phyloP scores from a whole-genome alignment of 2,797 vertebrate genomes.

The Schizopygopsis malacanthus region DNA sequence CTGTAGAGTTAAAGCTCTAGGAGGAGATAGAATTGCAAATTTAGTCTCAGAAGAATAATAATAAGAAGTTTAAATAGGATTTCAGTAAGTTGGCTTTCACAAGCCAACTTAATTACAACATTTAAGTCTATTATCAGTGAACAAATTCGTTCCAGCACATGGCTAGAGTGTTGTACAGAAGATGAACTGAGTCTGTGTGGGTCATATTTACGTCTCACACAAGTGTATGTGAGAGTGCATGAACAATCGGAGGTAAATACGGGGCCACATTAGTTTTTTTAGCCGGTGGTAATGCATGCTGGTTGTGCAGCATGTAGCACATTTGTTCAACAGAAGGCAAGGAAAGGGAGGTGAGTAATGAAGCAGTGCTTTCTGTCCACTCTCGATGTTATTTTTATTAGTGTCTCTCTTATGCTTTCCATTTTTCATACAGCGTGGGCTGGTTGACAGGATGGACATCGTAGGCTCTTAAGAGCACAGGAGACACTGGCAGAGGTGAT shows the following conservation, averaged over 20 bases:
- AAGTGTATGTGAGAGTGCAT: constrained; percentile 76
- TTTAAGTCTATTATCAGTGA: constrained; percentile 17
- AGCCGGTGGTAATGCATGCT: constrained; percentile 84
- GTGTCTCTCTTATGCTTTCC: constrained; percentile 82
- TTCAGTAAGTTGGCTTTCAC: no score
- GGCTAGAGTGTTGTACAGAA: not conserved
- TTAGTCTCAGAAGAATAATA: no score
- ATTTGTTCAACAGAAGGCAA: constrained; percentile 83
- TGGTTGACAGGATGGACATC: constrained; percentile 45
- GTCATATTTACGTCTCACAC: constrained; percentile 38
- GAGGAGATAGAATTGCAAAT: no score
- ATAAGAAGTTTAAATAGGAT: no score
- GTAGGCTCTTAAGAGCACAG: constrained; percentile 23
- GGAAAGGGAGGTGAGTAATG: constrained; percentile 85
- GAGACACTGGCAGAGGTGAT: constrained; percentile 25
- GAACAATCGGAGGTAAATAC: constrained; percentile 88
- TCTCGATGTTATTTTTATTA: constrained; percentile 87
- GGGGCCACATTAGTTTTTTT: constrained; percentile 82
- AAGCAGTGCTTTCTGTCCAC: constrained; percentile 84
- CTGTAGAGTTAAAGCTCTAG: no score
- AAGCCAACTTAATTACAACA: constrained; percentile 24
- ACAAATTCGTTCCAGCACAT: constrained; percentile 2
- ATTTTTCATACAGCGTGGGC: constrained; percentile 77
- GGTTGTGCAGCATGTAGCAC: constrained; percentile 85
- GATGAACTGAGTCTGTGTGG: constrained; percentile 33